Percentiles rank a stretch among this genome's conserved stretches.
phyloP scores from a whole-genome alignment of 1,140 invertebrate genomes.

The Prorops nasuta region DNA sequence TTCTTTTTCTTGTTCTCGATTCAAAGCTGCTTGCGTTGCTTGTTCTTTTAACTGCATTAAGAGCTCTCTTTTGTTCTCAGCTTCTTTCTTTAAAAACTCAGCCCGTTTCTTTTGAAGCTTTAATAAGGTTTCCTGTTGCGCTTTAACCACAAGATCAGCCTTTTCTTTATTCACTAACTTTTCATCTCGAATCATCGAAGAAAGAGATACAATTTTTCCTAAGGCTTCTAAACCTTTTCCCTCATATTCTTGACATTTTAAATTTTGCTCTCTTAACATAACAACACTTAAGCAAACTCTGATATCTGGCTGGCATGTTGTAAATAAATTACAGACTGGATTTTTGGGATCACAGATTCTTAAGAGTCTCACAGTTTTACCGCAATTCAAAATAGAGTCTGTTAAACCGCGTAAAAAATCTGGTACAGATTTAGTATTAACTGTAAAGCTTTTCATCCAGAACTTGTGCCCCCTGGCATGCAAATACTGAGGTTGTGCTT shows the following conservation, averaged over 20 bases:
- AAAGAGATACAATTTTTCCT: conserved; percentile 36
- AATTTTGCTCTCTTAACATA: conserved; percentile 56
- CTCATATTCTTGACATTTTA: conserved; percentile 55
- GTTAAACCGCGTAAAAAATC: conserved; percentile 58
- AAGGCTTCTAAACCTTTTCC: conserved; percentile 33
- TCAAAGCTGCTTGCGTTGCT: conserved; percentile 49
- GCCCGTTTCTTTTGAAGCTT: conserved; percentile 41
- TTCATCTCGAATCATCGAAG: conserved; percentile 37
- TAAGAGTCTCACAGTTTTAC: conserved; percentile 61
- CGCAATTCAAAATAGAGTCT: conserved; percentile 62
- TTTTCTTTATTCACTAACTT: conserved; percentile 34
- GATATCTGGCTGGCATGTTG: conserved; percentile 56
- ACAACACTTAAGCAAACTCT: conserved; percentile 59
- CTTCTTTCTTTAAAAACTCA: conserved; percentile 41
- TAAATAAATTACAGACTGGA: conserved; percentile 58
- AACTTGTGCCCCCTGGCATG: conserved; percentile 59
- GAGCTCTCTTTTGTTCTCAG: conserved; percentile 45
- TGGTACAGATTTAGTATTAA: conserved; percentile 58
- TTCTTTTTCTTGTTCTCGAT: conserved; percentile 49
- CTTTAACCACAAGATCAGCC: conserved; percentile 35
- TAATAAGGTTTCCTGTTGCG: conserved; percentile 36
- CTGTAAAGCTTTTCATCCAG: conserved; percentile 62
- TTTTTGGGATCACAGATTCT: conserved; percentile 63
- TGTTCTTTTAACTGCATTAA: conserved; percentile 51
- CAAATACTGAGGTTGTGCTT: conserved; percentile 55